A percentile compares a stretch with the other conserved stretches of the same genome.
These are phyloP conservation scores for Drosophila funebris DNA, from an alignment of 1,140 invertebrate genomes.

Conservation along the genomic window DNA sequence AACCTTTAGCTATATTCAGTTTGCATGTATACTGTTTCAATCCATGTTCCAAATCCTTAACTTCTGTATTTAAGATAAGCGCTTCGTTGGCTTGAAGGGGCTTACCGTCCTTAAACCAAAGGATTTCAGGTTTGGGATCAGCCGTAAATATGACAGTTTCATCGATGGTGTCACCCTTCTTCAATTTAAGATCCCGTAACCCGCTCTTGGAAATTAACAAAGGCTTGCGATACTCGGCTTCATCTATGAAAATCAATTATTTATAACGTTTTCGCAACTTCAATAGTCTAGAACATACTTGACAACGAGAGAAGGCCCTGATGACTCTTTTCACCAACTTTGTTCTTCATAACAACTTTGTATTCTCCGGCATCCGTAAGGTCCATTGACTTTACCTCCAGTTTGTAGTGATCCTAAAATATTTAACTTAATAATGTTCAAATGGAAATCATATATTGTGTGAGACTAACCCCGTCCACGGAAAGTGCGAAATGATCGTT, in stretches of 20 bases:
- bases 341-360: conserved; percentile 90
- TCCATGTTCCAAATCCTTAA: conserved; percentile 88
- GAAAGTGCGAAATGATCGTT: conserved; percentile 87
- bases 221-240: conserved; percentile 90
- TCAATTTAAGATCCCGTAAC: conserved; percentile 85
- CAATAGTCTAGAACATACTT: conserved; percentile 83
- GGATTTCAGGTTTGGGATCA: conserved; percentile 88
- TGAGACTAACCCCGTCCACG: conserved; percentile 86
- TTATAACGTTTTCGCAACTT: conserved; percentile 20
- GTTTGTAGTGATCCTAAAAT: conserved; percentile 87
- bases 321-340: conserved; percentile 89
- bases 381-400: conserved; percentile 88
- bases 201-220: conserved; percentile 87
- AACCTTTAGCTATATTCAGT: conserved; percentile 88
- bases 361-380: conserved; percentile 91
- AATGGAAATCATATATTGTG: background rate
- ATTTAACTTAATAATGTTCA: background rate
- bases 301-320: conserved; percentile 89
- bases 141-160: conserved; percentile 91
- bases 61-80: conserved; percentile 84
- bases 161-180: conserved; percentile 89
- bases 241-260: conserved; percentile 84
- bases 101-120: conserved; percentile 85
- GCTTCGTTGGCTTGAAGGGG: conserved; percentile 83
- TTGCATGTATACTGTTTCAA: conserved; percentile 90